phyloP scores from a whole-genome alignment of 2,113 vertebrate genomes.

The Sebastes schlegelii region DNA sequence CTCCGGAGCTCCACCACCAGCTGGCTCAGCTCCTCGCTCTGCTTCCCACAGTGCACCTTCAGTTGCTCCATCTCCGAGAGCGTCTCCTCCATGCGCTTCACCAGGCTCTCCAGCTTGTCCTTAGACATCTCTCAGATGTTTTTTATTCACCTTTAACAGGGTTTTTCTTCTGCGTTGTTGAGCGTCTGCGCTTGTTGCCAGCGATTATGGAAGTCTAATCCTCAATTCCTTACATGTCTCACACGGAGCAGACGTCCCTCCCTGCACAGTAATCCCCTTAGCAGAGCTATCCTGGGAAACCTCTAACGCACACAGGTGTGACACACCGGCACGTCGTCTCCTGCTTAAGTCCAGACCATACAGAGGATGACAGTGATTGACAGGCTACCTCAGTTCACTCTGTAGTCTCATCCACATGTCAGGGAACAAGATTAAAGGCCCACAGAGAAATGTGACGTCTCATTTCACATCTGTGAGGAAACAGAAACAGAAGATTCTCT shows the following conservation, averaged over 20 bases:
- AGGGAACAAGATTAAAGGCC: constrained; percentile 25
- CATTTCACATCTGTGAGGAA: not conserved
- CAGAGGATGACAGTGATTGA: constrained; percentile 39
- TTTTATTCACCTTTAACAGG: not conserved
- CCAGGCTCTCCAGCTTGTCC: constrained; percentile 89
- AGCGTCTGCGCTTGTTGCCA: constrained; percentile 14
- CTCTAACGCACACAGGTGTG: constrained; percentile 37
- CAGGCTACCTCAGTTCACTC: constrained; percentile 28
- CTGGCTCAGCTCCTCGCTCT: constrained; percentile 88
- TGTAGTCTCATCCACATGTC: constrained; percentile 8
- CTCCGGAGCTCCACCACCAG: constrained; percentile 86
- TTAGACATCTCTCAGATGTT: constrained; percentile 82
- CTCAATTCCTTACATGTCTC: constrained; percentile 38
- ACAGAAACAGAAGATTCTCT: constrained; percentile 5
- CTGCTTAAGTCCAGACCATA: constrained; percentile 27
- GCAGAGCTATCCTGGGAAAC: constrained; percentile 78
- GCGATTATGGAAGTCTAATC: constrained; percentile 68
- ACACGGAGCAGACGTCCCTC: constrained; percentile 50
- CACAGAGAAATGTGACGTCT: not conserved
- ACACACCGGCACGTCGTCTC: constrained; percentile 13
- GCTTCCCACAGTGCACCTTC: constrained; percentile 89
- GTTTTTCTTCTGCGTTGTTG: not conserved
- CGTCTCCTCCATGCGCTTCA: constrained; percentile 91
- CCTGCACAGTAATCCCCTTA: constrained; percentile 77
- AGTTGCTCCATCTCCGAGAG: constrained; percentile 91